Evolutionary conservation across 2,888 invertebrate species (phyloP).

Genomic region (Thecophora atra): DNA sequence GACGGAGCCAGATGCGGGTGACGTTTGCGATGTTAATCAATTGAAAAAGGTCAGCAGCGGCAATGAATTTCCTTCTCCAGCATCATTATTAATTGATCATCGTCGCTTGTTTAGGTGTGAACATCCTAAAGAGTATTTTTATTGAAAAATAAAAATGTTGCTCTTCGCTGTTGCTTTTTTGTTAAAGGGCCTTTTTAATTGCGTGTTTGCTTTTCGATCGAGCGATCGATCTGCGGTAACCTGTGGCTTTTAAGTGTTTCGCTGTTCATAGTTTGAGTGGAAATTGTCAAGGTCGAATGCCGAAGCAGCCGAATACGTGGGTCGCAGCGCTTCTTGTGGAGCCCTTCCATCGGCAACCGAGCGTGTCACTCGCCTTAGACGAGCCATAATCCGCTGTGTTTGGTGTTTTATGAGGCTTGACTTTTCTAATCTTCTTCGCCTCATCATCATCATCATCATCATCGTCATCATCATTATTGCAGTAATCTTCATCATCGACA

Average conservation of each 20-base stretch:
- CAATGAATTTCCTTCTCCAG: too few relatives aligned
- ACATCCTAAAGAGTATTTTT: too few relatives aligned
- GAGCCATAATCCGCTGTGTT: background rate
- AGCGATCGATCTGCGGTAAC: background rate
- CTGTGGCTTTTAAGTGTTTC: background rate
- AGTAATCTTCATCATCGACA: background rate
- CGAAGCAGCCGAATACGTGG: background rate
- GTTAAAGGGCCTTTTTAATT: background rate
- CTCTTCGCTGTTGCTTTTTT: background rate
- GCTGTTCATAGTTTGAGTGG: background rate
- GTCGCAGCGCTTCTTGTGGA: background rate
- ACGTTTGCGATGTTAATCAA: slow-evolving; percentile 22
- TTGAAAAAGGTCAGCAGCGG: background rate
- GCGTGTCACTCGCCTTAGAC: background rate
- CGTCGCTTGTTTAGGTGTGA: too few relatives aligned
- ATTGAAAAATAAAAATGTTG: background rate
- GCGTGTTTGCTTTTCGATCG: too few relatives aligned
- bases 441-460: slow-evolving; percentile 8
- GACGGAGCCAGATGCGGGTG: background rate
- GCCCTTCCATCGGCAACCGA: background rate
- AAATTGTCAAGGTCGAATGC: slow-evolving; percentile 26
- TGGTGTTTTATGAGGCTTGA: slow-evolving; percentile 21
- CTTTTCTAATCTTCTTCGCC: background rate
- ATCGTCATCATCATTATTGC: background rate
- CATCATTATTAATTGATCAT: too few relatives aligned